These are phyloP conservation scores for Corydoras maculifer DNA, from an alignment of 2,113 vertebrate genomes.

Conservation along the genomic window DNA sequence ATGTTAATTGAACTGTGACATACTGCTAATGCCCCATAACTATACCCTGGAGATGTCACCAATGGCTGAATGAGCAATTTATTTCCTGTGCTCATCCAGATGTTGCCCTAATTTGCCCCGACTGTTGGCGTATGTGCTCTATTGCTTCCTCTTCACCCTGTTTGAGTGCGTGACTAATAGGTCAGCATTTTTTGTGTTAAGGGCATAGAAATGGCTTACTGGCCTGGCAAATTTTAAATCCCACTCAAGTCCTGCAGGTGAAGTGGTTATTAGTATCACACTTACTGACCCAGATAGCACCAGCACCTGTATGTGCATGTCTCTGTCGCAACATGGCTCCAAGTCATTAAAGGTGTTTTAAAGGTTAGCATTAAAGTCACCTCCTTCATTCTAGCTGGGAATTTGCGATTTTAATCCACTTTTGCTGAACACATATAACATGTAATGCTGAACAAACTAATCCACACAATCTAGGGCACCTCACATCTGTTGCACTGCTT, in stretches of 20 bases:
- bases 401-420: no score
- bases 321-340: not conserved
- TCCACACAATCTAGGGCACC: no score
- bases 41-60: constrained; percentile 45
- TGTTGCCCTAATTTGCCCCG: constrained; percentile 65
- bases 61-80: constrained; percentile 57
- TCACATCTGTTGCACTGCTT: no score
- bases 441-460: no score
- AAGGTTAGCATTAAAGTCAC: constrained; percentile 4
- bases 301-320: not conserved
- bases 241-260: not conserved
- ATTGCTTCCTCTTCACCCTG: constrained; percentile 50
- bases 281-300: constrained; percentile 12
- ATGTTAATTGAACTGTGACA: constrained; percentile 42
- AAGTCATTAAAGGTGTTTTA: constrained; percentile 2
- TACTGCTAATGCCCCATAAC: constrained; percentile 40
- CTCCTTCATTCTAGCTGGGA: not conserved
- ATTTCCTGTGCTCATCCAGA: constrained; percentile 58
- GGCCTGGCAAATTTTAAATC: constrained; percentile 4
- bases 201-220: not conserved
- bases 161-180: constrained; percentile 33
- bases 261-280: not conserved
- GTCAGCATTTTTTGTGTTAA: constrained; percentile 27
- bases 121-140: constrained; percentile 55
- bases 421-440: no score